Conservation (phyloP, 1,140 invertebrate species). For the Nomia melanderi region DNA sequence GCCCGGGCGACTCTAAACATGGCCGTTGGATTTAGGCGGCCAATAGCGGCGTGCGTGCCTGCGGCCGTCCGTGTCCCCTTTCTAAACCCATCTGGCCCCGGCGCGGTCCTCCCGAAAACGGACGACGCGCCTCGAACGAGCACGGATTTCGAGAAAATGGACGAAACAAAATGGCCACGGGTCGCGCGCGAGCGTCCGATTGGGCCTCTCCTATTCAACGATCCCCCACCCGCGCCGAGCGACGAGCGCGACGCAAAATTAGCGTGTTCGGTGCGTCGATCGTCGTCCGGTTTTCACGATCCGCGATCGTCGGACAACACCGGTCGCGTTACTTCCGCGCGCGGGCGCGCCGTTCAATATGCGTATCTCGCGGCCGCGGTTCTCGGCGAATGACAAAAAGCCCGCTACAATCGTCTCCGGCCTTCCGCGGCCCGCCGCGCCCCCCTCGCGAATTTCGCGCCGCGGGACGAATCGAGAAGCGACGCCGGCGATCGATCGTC, state of each 20-base stretch:
- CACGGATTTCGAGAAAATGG: slow-evolving; percentile 62
- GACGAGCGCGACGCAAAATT: no score
- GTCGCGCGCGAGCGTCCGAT: no score
- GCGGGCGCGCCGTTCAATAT: slow-evolving; percentile 1
- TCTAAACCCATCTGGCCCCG: slow-evolving; percentile 61
- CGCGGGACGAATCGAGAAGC: background rate
- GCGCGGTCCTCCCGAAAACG: slow-evolving; percentile 38
- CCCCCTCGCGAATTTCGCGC: background rate
- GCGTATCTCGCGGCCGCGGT: slow-evolving; percentile 9
- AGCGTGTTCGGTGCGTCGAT: no score
- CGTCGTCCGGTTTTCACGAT: background rate
- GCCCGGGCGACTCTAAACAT: slow-evolving; percentile 78
- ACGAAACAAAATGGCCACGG: slow-evolving; percentile 61
- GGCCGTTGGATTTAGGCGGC: slow-evolving; percentile 79
- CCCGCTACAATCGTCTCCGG: background rate
- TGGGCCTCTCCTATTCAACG: no score
- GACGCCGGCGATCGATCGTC: slow-evolving; percentile 13
- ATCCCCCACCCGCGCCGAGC: no score
- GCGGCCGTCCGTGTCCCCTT: slow-evolving; percentile 59
- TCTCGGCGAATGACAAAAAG: slow-evolving; percentile 21
- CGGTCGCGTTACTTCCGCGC: background rate
- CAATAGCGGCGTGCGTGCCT: slow-evolving; percentile 70
- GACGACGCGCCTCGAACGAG: background rate
- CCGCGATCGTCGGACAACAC: background rate
- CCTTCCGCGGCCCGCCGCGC: background rate